These are phyloP conservation scores for Clivina fossor DNA, from an alignment of 2,888 invertebrate species.

Conservation along the genomic window DNA sequence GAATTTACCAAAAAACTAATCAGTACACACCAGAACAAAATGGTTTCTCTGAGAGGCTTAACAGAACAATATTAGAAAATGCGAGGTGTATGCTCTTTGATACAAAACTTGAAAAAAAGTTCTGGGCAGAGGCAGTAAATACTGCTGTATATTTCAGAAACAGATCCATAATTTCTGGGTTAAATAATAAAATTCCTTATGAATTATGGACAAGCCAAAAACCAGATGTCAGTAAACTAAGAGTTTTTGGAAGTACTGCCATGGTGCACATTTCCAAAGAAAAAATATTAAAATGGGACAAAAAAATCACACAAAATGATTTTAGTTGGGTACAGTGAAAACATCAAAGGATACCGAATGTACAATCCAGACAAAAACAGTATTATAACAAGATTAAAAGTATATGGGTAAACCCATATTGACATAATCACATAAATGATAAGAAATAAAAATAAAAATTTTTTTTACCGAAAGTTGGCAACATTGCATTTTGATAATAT, in stretches of 20 bases:
- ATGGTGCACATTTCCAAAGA: constrained; percentile 45
- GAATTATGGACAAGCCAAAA: constrained; percentile 45
- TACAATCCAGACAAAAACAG: constrained; percentile 37
- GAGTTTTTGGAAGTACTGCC: constrained; percentile 44
- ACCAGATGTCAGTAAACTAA: constrained; percentile 44
- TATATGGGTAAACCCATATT: no score
- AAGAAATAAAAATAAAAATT: no score
- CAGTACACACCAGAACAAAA: constrained; percentile 46
- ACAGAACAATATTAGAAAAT: constrained; percentile 21
- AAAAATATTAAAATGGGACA: constrained; percentile 44
- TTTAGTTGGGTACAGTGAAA: constrained; percentile 42
- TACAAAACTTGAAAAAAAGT: constrained; percentile 8
- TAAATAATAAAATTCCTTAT: constrained; percentile 43
- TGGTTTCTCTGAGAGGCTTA: constrained; percentile 33
- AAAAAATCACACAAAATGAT: constrained; percentile 41
- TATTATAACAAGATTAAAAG: constrained; percentile 34
- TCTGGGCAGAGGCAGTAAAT: constrained; percentile 31
- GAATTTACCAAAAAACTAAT: constrained; percentile 44
- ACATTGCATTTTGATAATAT: no score
- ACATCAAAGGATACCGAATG: constrained; percentile 41
- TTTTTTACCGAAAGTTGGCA: no score
- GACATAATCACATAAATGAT: no score
- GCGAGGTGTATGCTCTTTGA: constrained; percentile 30
- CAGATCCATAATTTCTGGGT: constrained; percentile 12
- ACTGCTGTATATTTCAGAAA: constrained; percentile 30